Percentiles rank a stretch among this genome's conserved stretches.
Conservation (phyloP, 1,140 invertebrate species). For the Condylostylus longicornis region DNA sequence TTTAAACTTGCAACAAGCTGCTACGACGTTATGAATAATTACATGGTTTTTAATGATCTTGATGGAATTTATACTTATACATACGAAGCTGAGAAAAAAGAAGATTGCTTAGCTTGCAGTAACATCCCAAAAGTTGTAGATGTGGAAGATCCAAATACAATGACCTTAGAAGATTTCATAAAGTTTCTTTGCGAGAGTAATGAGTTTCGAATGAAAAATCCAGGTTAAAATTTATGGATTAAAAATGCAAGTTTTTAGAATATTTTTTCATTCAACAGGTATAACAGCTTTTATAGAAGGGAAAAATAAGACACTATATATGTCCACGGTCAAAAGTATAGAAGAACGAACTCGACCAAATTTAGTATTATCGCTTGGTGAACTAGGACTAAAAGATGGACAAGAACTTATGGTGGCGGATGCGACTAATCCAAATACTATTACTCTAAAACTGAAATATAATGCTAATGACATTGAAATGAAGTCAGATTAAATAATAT, state of each 20-base stretch:
- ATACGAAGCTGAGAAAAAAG: slow-evolving; percentile 78
- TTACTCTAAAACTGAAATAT: slow-evolving; percentile 53
- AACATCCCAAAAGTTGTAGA: slow-evolving; percentile 52
- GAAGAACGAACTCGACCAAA: slow-evolving; percentile 76
- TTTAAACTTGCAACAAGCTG: slow-evolving; percentile 93
- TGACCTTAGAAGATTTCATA: slow-evolving; percentile 73
- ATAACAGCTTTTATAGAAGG: slow-evolving; percentile 64
- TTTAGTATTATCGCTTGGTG: slow-evolving; percentile 69
- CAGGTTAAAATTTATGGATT: slow-evolving; percentile 35
- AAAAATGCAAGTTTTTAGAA: slow-evolving; percentile 8
- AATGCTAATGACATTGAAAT: slow-evolving; percentile 38
- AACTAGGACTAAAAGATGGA: slow-evolving; percentile 68
- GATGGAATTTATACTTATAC: slow-evolving; percentile 95
- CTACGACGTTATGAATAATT: slow-evolving; percentile 81
- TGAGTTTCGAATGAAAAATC: slow-evolving; percentile 74
- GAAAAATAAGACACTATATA: slow-evolving; percentile 83
- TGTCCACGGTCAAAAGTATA: slow-evolving; percentile 76
- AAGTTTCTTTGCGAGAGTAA: slow-evolving; percentile 57
- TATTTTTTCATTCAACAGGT: slow-evolving; percentile 32
- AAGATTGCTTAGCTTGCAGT: slow-evolving; percentile 76
- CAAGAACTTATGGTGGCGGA: slow-evolving; percentile 80
- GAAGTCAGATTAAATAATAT: no score
- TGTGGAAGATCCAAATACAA: slow-evolving; percentile 47
- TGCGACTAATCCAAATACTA: slow-evolving; percentile 67
- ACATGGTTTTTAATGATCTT: slow-evolving; percentile 91